Evolutionary conservation across 2,888 invertebrate species (phyloP).

Genomic region (Opisthograptis luteolata): DNA sequence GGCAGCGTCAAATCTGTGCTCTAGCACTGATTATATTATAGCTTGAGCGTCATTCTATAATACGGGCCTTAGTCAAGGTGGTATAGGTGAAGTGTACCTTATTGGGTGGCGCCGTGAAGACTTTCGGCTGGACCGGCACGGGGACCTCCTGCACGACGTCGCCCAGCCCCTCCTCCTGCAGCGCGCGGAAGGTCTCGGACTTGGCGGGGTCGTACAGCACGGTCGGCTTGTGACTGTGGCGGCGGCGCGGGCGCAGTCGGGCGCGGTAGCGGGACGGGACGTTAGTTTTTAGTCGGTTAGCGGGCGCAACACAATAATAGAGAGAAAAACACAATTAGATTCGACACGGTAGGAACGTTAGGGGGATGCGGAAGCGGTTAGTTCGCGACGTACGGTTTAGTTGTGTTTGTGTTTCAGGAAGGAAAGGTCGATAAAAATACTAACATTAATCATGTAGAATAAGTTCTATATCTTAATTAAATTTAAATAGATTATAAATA

Average conservation of each 20-base stretch:
- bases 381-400: slow-evolving; percentile 32
- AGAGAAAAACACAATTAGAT: slow-evolving; percentile 68
- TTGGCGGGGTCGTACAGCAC: slow-evolving; percentile 93
- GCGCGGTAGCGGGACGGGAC: slow-evolving; percentile 52
- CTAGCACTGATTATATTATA: too few relatives aligned
- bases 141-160: slow-evolving; percentile 88
- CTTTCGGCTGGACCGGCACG: slow-evolving; percentile 89
- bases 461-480: slow-evolving; percentile 64
- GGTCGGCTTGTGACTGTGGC: slow-evolving; percentile 86
- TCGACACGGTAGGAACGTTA: slow-evolving; percentile 56
- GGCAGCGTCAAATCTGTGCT: too few relatives aligned
- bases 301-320: slow-evolving; percentile 74
- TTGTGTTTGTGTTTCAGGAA: slow-evolving; percentile 88
- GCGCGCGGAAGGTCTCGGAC: slow-evolving; percentile 94
- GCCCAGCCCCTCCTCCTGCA: slow-evolving; percentile 90
- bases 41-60: too few relatives aligned
- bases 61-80: background rate
- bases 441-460: slow-evolving; percentile 85
- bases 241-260: slow-evolving; percentile 36
- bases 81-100: slow-evolving; percentile 69
- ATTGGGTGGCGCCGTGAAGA: slow-evolving; percentile 88
- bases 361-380: slow-evolving; percentile 52
- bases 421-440: slow-evolving; percentile 93
- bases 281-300: slow-evolving; percentile 82
- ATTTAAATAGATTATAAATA: slow-evolving; percentile 43